A percentile compares a stretch with the other conserved stretches of the same genome.
These are phyloP conservation scores for Hafferia zeledoni DNA, from an alignment of 2,797 vertebrate species.

Conservation along the genomic window DNA sequence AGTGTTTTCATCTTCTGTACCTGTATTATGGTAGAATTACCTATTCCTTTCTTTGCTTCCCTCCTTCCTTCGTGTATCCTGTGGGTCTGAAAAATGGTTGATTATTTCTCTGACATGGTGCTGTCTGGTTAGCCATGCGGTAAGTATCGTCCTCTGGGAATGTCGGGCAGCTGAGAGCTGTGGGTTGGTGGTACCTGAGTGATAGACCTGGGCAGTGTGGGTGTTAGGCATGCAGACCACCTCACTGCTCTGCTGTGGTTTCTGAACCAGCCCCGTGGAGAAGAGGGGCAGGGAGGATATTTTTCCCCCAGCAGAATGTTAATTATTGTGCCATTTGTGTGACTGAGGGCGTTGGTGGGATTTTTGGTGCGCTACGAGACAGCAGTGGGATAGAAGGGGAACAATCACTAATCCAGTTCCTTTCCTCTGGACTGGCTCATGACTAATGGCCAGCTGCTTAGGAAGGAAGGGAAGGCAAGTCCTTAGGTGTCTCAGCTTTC, in stretches of 20 bases:
- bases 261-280: background rate
- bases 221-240: background rate
- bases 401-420: background rate
- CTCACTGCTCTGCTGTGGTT: background rate
- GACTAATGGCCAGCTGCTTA: fast-evolving
- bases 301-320: background rate
- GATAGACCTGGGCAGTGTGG: background rate
- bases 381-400: background rate
- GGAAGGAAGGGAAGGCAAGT: background rate
- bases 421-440: background rate
- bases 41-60: background rate
- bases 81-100: background rate
- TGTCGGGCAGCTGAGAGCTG: fast-evolving
- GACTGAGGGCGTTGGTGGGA: background rate
- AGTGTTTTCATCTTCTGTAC: background rate
- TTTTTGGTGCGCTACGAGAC: background rate
- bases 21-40: background rate
- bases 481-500: background rate
- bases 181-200: background rate
- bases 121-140: background rate
- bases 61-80: too few species aligned
- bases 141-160: background rate
- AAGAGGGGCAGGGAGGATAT: background rate
- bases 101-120: background rate
- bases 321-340: background rate